Evolutionary conservation across 2,888 invertebrate genomes (phyloP), one percentile per base, ranked within the genome.

Genomic region (Scaptomyza reducta): DNA sequence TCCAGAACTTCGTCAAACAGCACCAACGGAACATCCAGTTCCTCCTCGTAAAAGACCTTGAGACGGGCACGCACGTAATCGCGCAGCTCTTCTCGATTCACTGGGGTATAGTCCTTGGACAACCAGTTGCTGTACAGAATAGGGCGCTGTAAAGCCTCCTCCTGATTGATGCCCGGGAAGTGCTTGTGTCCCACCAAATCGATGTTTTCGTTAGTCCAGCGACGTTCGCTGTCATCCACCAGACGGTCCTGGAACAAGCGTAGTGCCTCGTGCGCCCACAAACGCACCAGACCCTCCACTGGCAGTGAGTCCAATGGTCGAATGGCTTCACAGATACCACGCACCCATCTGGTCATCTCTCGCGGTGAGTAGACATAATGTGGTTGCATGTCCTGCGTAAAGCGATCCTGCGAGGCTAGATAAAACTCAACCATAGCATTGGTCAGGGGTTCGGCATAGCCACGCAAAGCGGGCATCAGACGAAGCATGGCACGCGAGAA

Each of bases 381-480:
- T 1, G 99, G 99, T 92, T 99, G 99, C 98, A 99, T 99, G 92
- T 99, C 99, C 92, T 99, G 99, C 0, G 99, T 99, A 92, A 99
- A 99, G 56, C 96, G 94, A 91, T 99, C 99, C 93, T 99, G 99
- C 6, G 99, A 99, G 6, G 96, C 95, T 56, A 99, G 93, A 93
- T 99, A 99, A 91, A 99, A 97, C 90, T 98, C 98, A 11, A 99
- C 99, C 99, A 99, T 99, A 2, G 99, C 99, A 89, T 97, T 97
- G 1, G 99, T 99, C 42, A 99, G 93, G 1, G 99, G 97, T 89
- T 99, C 99, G 0, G 99, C 97, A 91, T 97, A 98, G 2, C 98
- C 96, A 74, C 97, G 95, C 56, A 99, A 93, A 0, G 96, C 94
- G 0, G 99, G 98, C 88, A 98, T 96, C 90, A 99, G 94, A 60